Evolutionary conservation across 2,113 vertebrate species (phyloP), one percentile per base, ranked within the genome.

Genomic region (Ginglymostoma cirratum): DNA sequence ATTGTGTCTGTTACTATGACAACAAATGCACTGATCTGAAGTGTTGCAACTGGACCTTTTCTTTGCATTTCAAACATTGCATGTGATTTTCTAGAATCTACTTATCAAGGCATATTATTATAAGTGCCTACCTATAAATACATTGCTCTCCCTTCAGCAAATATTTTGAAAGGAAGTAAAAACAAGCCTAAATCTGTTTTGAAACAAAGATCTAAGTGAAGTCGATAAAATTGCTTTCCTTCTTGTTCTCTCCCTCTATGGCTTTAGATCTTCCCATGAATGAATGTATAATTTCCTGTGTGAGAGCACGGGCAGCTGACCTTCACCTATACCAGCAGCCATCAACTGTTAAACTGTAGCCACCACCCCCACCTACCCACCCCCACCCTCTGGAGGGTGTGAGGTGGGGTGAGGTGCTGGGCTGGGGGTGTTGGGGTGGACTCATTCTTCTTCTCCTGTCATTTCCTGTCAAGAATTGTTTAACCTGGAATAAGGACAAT

Each of bases 1-100:
- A 98, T 96, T 96, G 21, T 80, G 96, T 95, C 93, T n/a, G 21
- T 76, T 95, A 14, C 70, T 95, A 96, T 96, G 96, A 96, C 96
- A 96, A 95, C 96, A 97, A 66, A 93, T 93, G 34, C 23, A 30
- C 65, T 67, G n/a, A 93, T 93, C 61, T 67, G 8, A 93, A 93
- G 61, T 65, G 66, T n/a, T 15, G 52, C n/a, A 92, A 92, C 87
- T 92, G 87, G 52, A 34, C 87, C 61, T 92, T 61, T 10, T 61
- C 12, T 93, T 66, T 93, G 61, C n/a, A 38, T 66, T 66, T 93
- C 89, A 93, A 66, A 93, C 19, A 93, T 66, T 66, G 61, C 8
- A 7, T 17, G 23, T 38, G 61, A 65, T 65, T 90, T 90, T 90
- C 52, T 90, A 90, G 87, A 66, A 93, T 93, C 21, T 66, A 34